Conservation (phyloP, 2,888 invertebrate species). For the Drosophila limbata region DNA sequence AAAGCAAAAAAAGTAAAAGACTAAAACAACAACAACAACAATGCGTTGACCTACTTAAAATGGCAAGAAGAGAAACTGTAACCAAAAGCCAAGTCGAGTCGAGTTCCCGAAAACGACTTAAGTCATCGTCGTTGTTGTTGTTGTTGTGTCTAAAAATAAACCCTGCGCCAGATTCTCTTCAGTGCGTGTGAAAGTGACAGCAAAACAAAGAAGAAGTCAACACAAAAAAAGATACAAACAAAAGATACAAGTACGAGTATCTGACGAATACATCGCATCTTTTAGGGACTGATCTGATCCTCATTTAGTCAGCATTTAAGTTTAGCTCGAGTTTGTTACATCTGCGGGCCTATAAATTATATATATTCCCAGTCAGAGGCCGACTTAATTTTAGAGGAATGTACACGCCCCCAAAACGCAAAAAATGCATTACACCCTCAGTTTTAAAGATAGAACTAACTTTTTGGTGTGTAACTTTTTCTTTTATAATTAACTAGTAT, state of each 20-base stretch:
- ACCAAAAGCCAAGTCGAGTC: constrained; percentile 43
- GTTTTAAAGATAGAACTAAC: too few species aligned
- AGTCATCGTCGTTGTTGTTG: constrained; percentile 47
- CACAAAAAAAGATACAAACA: neutral
- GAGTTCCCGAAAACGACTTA: constrained; percentile 39
- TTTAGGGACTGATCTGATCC: constrained; percentile 20
- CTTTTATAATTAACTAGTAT: too few species aligned
- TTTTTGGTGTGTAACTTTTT: too few species aligned
- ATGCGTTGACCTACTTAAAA: constrained; percentile 72
- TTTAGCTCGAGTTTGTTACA: too few species aligned
- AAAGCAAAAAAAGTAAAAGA: constrained; percentile 22
- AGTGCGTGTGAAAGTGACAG: constrained; percentile 79
- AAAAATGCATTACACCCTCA: too few species aligned
- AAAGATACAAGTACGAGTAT: constrained; percentile 10
- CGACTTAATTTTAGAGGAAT: too few species aligned
- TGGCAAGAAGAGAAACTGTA: constrained; percentile 74
- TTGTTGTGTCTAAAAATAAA: constrained; percentile 68
- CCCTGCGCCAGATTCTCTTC: constrained; percentile 62
- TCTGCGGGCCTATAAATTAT: too few species aligned
- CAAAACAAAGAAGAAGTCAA: constrained; percentile 8
- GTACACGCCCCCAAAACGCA: too few species aligned
- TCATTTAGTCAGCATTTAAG: constrained; percentile 10
- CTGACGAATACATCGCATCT: neutral
- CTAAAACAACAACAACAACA: constrained; percentile 9
- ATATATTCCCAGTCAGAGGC: too few species aligned